These are phyloP conservation scores for Dioctria linearis DNA, from an alignment of 2,888 invertebrate genomes.

Conservation along the genomic window DNA sequence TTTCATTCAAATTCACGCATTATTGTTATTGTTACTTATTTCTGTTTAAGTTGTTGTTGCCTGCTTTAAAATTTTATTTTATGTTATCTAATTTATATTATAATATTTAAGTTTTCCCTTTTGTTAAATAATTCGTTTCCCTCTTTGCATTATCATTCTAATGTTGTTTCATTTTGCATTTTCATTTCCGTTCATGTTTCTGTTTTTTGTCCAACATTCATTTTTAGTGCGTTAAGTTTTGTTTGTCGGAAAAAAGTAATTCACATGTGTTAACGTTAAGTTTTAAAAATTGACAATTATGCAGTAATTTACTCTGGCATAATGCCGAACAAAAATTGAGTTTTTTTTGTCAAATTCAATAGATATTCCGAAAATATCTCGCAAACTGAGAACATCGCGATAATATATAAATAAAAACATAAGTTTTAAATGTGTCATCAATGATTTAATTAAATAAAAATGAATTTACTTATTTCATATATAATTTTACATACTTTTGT, in stretches of 20 bases:
- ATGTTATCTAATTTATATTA: conserved; percentile 26
- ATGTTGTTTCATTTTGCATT: neutral
- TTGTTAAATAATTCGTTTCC: conserved; percentile 33
- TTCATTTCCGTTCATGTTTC: neutral
- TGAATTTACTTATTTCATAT: neutral
- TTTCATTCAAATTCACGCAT: no score
- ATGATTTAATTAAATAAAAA: neutral
- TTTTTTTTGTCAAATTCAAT: no score
- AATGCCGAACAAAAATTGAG: no score
- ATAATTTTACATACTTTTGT: conserved; percentile 3
- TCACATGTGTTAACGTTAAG: conserved; percentile 20
- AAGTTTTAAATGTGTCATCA: conserved; percentile 37
- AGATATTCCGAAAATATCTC: no score
- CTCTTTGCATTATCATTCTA: neutral
- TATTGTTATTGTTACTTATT: no score
- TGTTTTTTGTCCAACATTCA: neutral
- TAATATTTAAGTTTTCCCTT: conserved; percentile 3
- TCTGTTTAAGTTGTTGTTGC: neutral
- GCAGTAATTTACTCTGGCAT: no score
- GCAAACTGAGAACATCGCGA: conserved; percentile 15
- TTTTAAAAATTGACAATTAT: neutral
- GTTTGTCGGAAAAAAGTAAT: neutral
- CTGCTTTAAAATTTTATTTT: neutral
- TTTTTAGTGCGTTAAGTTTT: conserved; percentile 17
- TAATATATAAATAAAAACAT: neutral